Conservation (phyloP, 2,888 invertebrate species). For the Prosapia bicincta region DNA sequence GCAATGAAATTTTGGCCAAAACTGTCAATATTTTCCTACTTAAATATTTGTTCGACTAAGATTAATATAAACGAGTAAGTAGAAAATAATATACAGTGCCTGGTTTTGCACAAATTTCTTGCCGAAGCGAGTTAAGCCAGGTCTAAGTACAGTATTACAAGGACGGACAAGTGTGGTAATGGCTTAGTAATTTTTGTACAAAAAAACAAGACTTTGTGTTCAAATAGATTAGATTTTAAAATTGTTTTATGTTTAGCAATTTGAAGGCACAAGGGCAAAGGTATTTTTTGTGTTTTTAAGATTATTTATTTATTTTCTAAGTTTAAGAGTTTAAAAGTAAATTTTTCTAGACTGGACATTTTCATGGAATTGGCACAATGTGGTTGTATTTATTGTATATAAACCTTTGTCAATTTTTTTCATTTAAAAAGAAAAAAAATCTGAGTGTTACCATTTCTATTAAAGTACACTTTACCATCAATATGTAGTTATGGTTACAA, state of each 20-base stretch:
- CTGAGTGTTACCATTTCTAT: background rate
- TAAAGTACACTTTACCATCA: background rate
- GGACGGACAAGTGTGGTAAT: background rate
- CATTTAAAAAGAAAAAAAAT: background rate
- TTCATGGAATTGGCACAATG: background rate
- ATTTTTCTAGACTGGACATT: background rate
- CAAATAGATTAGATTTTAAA: background rate
- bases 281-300: background rate
- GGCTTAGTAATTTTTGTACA: background rate
- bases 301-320: background rate
- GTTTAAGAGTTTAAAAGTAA: background rate
- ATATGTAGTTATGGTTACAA: background rate
- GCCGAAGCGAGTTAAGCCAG: background rate
- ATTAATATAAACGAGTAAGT: background rate
- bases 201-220: background rate
- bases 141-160: background rate
- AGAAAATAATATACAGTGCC: background rate
- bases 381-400: background rate
- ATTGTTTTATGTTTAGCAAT: background rate
- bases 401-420: background rate
- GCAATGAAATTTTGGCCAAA: background rate
- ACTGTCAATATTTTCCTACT: background rate
- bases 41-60: background rate
- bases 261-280: background rate
- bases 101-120: background rate